These are phyloP conservation scores for Enteromius mattozi DNA, from an alignment of 2,797 vertebrate genomes.

Conservation along the genomic window DNA sequence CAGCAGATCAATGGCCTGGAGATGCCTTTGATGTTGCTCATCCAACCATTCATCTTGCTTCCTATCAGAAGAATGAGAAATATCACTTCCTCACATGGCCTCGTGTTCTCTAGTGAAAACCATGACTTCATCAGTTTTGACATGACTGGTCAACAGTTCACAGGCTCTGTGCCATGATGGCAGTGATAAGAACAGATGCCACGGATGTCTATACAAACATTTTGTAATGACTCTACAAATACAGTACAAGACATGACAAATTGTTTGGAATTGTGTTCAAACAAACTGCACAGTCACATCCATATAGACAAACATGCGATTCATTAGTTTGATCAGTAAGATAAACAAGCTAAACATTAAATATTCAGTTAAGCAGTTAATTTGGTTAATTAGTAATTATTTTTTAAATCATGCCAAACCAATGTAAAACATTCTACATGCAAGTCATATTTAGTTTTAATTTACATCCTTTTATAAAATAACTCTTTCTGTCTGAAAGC, in stretches of 20 bases:
- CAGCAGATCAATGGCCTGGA: conserved; percentile 16
- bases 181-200: conserved; percentile 35
- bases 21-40: conserved; percentile 50
- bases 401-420: neutral
- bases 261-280: conserved; percentile 15
- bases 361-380: neutral
- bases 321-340: neutral
- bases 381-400: neutral
- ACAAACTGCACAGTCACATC: conserved; percentile 15
- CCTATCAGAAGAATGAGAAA: conserved; percentile 18
- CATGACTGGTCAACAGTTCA: conserved; percentile 55
- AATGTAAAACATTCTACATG: neutral
- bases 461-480: neutral
- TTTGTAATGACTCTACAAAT: conserved; percentile 23
- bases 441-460: neutral
- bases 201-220: conserved; percentile 10
- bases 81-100: conserved; percentile 13
- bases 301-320: conserved; percentile 9
- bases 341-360: conserved; percentile 1
- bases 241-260: conserved; percentile 12
- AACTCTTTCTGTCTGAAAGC: neutral
- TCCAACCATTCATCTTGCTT: conserved; percentile 38
- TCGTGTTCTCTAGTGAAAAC: conserved; percentile 28
- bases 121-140: conserved; percentile 49
- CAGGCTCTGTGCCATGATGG: conserved; percentile 23